Conservation (phyloP, 2,113 vertebrate species). For the Silurus meridionalis region DNA sequence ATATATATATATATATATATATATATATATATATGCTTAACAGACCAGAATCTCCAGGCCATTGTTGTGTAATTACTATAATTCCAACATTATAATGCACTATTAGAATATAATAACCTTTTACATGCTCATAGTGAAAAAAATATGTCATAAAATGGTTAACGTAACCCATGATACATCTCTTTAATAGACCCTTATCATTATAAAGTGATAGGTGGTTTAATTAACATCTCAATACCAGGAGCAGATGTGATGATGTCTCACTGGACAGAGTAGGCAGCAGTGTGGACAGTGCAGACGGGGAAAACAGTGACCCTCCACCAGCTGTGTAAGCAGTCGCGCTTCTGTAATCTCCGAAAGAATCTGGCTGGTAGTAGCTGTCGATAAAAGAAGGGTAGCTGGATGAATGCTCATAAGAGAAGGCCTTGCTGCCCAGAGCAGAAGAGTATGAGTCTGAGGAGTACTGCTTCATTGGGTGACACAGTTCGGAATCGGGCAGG, state of each 20-base stretch:
- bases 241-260: conserved; percentile 66
- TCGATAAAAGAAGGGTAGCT: conserved; percentile 73
- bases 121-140: not conserved
- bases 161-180: not conserved
- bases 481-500: conserved; percentile 74
- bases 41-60: not conserved
- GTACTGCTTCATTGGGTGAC: conserved; percentile 69
- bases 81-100: not conserved
- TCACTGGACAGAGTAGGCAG: conserved; percentile 74
- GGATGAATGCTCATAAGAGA: conserved; percentile 71
- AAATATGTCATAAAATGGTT: conserved; percentile 50
- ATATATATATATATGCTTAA: too few relatives aligned
- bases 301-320: conserved; percentile 65
- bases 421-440: conserved; percentile 67
- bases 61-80: not conserved
- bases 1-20: not conserved
- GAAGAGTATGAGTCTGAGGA: conserved; percentile 66
- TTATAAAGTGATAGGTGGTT: conserved; percentile 58
- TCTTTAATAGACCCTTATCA: not conserved
- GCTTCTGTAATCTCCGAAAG: conserved; percentile 70
- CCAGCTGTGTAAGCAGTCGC: conserved; percentile 60
- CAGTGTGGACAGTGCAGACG: conserved; percentile 71
- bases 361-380: conserved; percentile 67
- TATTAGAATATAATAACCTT: not conserved
- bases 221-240: conserved; percentile 71